Evolutionary conservation across 1,140 invertebrate species (phyloP).

Genomic region (Theocolax elegans): DNA sequence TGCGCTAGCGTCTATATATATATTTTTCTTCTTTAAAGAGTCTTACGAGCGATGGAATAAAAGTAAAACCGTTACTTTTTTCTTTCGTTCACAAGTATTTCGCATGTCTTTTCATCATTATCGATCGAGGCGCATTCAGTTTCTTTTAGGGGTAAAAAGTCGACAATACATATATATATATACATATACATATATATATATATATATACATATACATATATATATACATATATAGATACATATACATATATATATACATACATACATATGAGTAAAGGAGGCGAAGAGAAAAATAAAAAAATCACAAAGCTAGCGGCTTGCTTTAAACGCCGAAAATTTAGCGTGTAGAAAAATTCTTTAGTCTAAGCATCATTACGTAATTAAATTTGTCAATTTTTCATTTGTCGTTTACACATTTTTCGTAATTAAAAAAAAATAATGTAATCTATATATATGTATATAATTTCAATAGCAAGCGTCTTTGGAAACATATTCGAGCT

Average conservation of each 20-base stretch:
- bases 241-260: neutral
- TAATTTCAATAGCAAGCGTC: constrained; percentile 9
- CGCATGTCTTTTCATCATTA: constrained; percentile 9
- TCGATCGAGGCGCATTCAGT: constrained; percentile 16
- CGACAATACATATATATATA: constrained; percentile 7
- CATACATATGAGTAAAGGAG: neutral
- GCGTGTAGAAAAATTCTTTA: constrained; percentile 17
- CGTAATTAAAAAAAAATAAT: neutral
- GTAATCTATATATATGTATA: constrained; percentile 2
- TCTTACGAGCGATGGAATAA: constrained; percentile 59
- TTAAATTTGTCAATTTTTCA: neutral
- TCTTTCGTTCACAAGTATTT: constrained; percentile 11
- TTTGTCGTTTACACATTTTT: neutral
- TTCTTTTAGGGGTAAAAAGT: constrained; percentile 20
- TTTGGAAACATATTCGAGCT: constrained; percentile 34
- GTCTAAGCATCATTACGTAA: neutral
- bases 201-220: neutral
- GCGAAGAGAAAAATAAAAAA: constrained; percentile 25
- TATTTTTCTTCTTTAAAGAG: no score
- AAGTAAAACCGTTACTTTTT: constrained; percentile 48
- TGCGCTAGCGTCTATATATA: constrained; percentile 56
- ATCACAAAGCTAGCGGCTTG: constrained; percentile 35
- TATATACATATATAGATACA: neutral
- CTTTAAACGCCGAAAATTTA: constrained; percentile 7
- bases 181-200: neutral